Base-by-base conservation (phyloP, 2,888 invertebrate species). In the Onthophagus sagittarius region DNA sequence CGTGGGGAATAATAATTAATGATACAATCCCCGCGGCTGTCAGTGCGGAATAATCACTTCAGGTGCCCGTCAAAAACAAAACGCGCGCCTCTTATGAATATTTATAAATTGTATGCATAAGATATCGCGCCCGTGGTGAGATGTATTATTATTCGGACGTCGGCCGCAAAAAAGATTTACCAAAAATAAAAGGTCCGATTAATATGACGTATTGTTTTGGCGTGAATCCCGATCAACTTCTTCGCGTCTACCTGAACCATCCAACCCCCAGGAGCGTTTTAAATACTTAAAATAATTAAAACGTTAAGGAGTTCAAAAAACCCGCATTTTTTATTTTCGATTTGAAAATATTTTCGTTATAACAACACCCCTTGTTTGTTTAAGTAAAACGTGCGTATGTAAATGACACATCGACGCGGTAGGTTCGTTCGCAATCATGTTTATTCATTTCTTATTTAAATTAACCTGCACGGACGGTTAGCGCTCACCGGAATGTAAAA, bases 41-140 rank as follows among this genome's bases (percentile, higher is more conserved):
- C 83, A 82, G 79, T 79, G 77, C 77, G 78, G 79, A 82, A 82
- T 82, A 82, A 82, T 81, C 82, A 82, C 82, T 83, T 80, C 80
- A 81, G 82, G 82, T 83, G 82, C 83, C 82, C 82, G 81, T 82
- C 82, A 82, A 81, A 81, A 81, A 78, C 77, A 79, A 78, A 74
- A 74, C 74, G 73, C 74, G 73, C 75, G 76, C 75, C 75, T 76
- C 81, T 83, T 80, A 84, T 84, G 84, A 83, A 84, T 84, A 84
- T 84, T 83, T 83, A 84, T 83, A 82, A 75, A 75, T 74, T 72
- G 79, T 80, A 81, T 82, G 82, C 81, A 81, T 81, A 81, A 80
- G 81, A 80, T 80, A 82, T 82, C 82, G 81, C 82, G 83, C 83
- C 82, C 79, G 82, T 81, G 81, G 83, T 83, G 82, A 81, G 79